phyloP scores from a whole-genome alignment of 2,888 invertebrate genomes.

The Pollenia amentaria region DNA sequence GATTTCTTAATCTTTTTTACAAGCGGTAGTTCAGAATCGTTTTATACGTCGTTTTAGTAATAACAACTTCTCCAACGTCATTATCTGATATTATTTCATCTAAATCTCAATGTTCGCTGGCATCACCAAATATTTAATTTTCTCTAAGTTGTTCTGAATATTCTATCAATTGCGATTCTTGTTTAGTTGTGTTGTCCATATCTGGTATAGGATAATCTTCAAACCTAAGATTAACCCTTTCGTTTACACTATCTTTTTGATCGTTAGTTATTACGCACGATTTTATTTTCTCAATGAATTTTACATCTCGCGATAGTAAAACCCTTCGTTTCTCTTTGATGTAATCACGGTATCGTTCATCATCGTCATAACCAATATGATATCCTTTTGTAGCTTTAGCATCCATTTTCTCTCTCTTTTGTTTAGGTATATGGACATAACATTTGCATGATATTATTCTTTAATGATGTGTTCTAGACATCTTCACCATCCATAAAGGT shows the following conservation, averaged over 20 bases:
- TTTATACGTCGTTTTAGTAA: too few species aligned
- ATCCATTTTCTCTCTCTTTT: too few species aligned
- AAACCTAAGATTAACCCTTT: neutral
- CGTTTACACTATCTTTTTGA: too few species aligned
- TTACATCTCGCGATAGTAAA: neutral
- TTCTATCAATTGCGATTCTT: neutral
- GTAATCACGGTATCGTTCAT: slow-evolving; percentile 10
- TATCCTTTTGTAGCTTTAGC: too few species aligned
- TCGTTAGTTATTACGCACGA: too few species aligned
- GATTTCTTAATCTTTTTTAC: neutral
- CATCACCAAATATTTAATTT: neutral
- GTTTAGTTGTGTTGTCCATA: neutral
- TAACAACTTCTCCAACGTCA: too few species aligned
- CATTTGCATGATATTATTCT: slow-evolving; percentile 2
- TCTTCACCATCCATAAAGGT: slow-evolving; percentile 1
- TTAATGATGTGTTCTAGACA: neutral
- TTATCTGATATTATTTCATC: too few species aligned
- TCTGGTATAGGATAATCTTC: neutral
- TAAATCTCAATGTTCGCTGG: too few species aligned
- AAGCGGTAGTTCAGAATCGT: neutral
- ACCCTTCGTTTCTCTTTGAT: neutral
- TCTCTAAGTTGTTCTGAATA: neutral
- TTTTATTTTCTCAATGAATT: too few species aligned
- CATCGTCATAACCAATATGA: slow-evolving; percentile 5
- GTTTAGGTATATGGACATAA: neutral